Conservation (phyloP, 2,888 invertebrate species). For the Troides oblongomaculatus region DNA sequence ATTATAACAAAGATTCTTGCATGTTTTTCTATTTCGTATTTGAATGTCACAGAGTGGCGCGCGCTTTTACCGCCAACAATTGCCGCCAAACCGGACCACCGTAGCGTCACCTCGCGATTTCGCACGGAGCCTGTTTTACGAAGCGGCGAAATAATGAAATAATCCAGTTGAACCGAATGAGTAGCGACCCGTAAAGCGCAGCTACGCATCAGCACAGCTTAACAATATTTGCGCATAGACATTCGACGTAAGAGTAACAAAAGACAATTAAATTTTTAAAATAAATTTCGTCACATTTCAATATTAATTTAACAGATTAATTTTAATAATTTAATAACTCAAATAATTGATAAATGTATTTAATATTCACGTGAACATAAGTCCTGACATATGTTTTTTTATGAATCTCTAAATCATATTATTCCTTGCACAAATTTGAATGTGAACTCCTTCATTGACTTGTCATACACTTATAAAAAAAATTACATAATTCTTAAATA, state of each 20-base stretch:
- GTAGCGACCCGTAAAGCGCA: background rate
- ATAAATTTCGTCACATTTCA: too few relatives aligned
- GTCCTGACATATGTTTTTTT: too few relatives aligned
- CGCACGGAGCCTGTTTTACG: slow-evolving; percentile 11
- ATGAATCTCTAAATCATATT: too few relatives aligned
- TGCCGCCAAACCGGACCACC: slow-evolving; percentile 3
- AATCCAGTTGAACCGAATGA: background rate
- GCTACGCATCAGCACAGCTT: background rate
- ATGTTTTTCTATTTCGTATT: too few relatives aligned
- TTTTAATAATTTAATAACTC: too few relatives aligned
- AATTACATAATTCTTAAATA: slow-evolving; percentile 5
- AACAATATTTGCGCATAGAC: slow-evolving; percentile 23
- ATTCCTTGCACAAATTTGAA: background rate
- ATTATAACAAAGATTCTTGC: too few relatives aligned
- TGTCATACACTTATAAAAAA: background rate
- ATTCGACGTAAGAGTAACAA: background rate
- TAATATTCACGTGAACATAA: too few relatives aligned
- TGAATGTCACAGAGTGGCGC: background rate
- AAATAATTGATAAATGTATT: too few relatives aligned
- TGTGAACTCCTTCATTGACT: background rate
- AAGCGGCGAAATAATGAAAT: background rate
- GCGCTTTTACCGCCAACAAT: slow-evolving; percentile 12
- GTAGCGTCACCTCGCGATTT: background rate
- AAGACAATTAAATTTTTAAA: background rate
- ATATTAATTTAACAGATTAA: too few relatives aligned